Evolutionary conservation across 2,113 vertebrate genomes (phyloP).

Genomic region (Melanerpes formicivorus): DNA sequence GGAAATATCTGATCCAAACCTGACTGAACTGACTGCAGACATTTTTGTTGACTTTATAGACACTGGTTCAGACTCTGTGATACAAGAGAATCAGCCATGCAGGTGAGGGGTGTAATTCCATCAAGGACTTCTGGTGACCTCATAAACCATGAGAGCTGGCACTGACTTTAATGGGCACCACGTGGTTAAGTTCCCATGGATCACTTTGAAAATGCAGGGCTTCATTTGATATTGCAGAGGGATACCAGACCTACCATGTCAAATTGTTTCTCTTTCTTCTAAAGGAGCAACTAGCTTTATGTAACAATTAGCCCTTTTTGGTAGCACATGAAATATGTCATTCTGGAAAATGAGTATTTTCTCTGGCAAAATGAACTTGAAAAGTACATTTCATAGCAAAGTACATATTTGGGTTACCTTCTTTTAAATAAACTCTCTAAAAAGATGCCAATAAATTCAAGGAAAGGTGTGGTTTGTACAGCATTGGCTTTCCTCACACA

Average conservation of each 20-base stretch:
- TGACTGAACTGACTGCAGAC: slow-evolving; percentile 2
- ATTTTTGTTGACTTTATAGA: slow-evolving; percentile 17
- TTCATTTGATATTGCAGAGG: slow-evolving; percentile 68
- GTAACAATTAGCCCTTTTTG: slow-evolving; percentile 53
- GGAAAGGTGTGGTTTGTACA: slow-evolving; percentile 32
- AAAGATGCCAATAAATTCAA: slow-evolving; percentile 50
- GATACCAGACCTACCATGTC: slow-evolving; percentile 65
- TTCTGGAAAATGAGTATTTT: slow-evolving; percentile 65
- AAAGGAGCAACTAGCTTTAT: slow-evolving; percentile 43
- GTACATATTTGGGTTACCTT: slow-evolving; percentile 39
- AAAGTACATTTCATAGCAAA: slow-evolving; percentile 33
- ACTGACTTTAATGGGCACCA: slow-evolving; percentile 65
- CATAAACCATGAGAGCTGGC: slow-evolving; percentile 65
- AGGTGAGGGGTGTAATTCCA: slow-evolving; percentile 55
- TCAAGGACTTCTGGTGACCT: slow-evolving; percentile 67
- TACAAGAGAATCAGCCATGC: background rate
- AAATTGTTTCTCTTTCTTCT: slow-evolving; percentile 70
- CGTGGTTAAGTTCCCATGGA: slow-evolving; percentile 60
- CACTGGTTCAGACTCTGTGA: slow-evolving; percentile 26
- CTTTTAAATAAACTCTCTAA: slow-evolving; percentile 55
- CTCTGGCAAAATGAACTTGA: slow-evolving; percentile 50
- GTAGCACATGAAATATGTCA: slow-evolving; percentile 64
- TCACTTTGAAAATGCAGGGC: slow-evolving; percentile 55
- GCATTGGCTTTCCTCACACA: background rate
- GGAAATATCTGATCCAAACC: slow-evolving; percentile 3